Percentiles rank a stretch among this genome's conserved stretches.
Conservation (phyloP, 2,797 vertebrate genomes). For the Schizothorax lantsangensis region DNA sequence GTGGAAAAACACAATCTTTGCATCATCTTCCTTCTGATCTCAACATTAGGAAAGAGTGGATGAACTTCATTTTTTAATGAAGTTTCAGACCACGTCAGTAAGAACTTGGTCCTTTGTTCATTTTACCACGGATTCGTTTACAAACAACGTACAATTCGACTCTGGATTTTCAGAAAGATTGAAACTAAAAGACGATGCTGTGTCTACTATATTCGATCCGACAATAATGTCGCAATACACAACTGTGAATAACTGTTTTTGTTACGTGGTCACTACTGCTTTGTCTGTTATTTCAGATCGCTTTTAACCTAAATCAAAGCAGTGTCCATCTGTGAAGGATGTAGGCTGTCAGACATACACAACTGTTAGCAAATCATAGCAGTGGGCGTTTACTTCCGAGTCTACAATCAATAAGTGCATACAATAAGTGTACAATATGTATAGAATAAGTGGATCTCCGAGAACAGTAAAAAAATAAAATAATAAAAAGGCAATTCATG, state of each 20-base stretch:
- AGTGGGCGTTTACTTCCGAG: too few species aligned
- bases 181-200: not conserved
- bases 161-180: not conserved
- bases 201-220: not conserved
- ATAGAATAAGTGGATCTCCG: too few species aligned
- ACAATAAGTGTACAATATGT: too few species aligned
- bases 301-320: not conserved
- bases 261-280: not conserved
- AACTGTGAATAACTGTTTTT: too few species aligned
- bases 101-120: not conserved
- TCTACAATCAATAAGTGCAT: too few species aligned
- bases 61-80: not conserved
- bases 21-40: not conserved
- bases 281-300: not conserved
- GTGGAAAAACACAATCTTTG: not conserved
- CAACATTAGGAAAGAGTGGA: not conserved
- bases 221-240: too few species aligned
- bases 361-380: not conserved
- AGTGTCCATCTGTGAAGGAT: not conserved
- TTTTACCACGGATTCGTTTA: not conserved
- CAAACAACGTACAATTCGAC: not conserved
- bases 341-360: not conserved
- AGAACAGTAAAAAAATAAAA: too few species aligned
- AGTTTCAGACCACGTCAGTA: not conserved
- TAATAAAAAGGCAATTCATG: too few species aligned